phyloP scores from a whole-genome alignment of 2,888 invertebrate species.

The Protophormia terraenovae region DNA sequence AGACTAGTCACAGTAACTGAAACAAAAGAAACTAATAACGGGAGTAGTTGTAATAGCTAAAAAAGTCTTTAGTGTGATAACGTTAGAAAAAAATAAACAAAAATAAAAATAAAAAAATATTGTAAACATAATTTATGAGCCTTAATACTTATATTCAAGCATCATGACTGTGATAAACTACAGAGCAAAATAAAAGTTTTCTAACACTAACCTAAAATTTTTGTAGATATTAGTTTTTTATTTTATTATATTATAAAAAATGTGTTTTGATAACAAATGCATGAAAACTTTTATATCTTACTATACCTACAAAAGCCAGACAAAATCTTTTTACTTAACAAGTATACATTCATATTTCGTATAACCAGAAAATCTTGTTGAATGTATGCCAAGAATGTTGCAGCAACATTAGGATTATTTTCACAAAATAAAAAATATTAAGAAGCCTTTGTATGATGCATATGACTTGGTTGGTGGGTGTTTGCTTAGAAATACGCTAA shows the following conservation, averaged over 20 bases:
- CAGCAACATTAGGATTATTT: constrained; percentile 34
- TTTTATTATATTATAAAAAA: no score
- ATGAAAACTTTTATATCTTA: background rate
- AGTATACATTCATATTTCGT: background rate
- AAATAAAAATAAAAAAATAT: no score
- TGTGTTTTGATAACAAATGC: background rate
- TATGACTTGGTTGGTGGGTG: no score
- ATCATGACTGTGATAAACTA: constrained; percentile 51
- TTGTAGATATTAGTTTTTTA: no score
- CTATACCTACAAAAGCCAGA: background rate
- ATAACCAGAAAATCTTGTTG: constrained; percentile 15
- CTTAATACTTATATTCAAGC: constrained; percentile 70
- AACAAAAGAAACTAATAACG: background rate
- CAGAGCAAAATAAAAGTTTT: background rate
- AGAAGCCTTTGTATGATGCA: background rate
- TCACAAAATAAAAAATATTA: constrained; percentile 13
- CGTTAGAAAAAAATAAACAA: no score
- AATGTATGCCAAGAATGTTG: constrained; percentile 31
- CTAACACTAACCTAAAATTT: no score
- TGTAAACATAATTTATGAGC: constrained; percentile 78
- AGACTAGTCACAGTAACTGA: background rate
- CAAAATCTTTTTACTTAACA: background rate
- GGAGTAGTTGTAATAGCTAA: no score
- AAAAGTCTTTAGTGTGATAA: background rate
- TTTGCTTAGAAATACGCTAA: no score